Base-by-base conservation (phyloP, 2,113 vertebrate genomes). In the Patagioenas fasciata region DNA sequence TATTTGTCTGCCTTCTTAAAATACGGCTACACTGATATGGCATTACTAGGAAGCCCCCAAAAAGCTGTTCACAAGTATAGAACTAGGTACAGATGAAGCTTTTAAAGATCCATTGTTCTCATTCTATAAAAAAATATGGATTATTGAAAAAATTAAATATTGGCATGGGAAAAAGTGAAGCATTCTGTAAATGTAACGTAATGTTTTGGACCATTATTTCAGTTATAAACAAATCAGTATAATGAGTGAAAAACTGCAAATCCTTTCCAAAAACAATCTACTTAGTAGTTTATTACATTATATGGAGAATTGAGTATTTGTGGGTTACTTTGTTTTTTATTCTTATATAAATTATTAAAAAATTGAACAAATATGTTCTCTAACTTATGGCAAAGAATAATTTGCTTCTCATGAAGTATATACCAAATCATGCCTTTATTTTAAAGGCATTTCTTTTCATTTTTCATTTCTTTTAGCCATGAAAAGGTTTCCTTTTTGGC, bases 171-270 rank as follows among this genome's bases (percentile, higher is more conserved):
- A 85, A 73, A 94, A 72, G 48, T 75, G 84, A 61, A 69, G 28
- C 24, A 15, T 87, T 92, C 50, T 79, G 24, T 85, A 92, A 87
- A 85, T 65, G 50, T 81, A 90, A 88, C 91, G 32, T 92, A 84
- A 70, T 61, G 40, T 69, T 92, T 81, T 0, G 1, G 62, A 28
- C 73, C 66, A 58, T 91, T 93, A 89, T 95, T 89, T 92, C 61
- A 53, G 53, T 79, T 91, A 61, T 58, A 81, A 67, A 83, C 40
- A 48, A 91, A 51, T 94, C 77, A 87, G 87, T 80, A n/a, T 66
- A 91, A 88, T 66, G 92, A 83, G 53, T 83, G 54, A 85, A 96
- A 94, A 92, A 58, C 56, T 54, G 36, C 25, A 90, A 93, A 90
- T 80, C 50, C 72, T 90, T 92, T 94, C 54, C 42, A 92, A 80